phyloP scores from a whole-genome alignment of 2,888 invertebrate genomes.

The Tanaodytes sp. region DNA sequence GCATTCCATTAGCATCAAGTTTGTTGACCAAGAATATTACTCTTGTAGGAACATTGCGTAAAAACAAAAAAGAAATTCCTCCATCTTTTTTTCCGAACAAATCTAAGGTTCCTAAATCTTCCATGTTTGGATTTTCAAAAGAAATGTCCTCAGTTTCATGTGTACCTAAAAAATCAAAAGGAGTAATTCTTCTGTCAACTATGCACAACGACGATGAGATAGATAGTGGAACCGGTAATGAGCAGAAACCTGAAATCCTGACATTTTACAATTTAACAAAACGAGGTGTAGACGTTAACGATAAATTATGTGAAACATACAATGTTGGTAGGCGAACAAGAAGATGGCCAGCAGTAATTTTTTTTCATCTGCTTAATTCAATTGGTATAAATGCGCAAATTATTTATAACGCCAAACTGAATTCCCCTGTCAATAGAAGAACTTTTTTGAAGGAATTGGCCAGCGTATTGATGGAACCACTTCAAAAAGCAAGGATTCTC shows the following conservation, averaged over 20 bases:
- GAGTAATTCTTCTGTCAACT: conserved; percentile 51
- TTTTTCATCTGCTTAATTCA: conserved; percentile 8
- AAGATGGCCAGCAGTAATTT: conserved; percentile 9
- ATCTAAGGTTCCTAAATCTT: conserved; percentile 11
- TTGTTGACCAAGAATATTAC: conserved; percentile 52
- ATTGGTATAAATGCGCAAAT: conserved; percentile 8
- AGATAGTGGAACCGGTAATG: conserved; percentile 22
- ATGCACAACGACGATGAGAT: conserved; percentile 46
- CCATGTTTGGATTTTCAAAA: conserved; percentile 14
- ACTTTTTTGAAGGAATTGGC: background rate
- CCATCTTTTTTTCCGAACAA: conserved; percentile 24
- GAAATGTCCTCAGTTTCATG: conserved; percentile 55
- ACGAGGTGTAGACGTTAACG: conserved; percentile 6
- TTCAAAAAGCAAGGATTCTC: background rate
- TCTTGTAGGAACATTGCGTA: conserved; percentile 54
- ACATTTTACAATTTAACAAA: too few species aligned
- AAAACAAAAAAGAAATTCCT: conserved; percentile 54
- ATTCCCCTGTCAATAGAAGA: conserved; percentile 1
- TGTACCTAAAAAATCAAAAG: conserved; percentile 60
- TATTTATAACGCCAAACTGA: background rate
- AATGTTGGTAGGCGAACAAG: background rate
- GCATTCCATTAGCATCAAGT: conserved; percentile 57
- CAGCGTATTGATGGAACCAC: background rate
- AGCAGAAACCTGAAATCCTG: background rate
- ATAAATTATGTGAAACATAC: background rate